Conservation (phyloP, 2,797 vertebrate species). For the Alauda arvensis region DNA sequence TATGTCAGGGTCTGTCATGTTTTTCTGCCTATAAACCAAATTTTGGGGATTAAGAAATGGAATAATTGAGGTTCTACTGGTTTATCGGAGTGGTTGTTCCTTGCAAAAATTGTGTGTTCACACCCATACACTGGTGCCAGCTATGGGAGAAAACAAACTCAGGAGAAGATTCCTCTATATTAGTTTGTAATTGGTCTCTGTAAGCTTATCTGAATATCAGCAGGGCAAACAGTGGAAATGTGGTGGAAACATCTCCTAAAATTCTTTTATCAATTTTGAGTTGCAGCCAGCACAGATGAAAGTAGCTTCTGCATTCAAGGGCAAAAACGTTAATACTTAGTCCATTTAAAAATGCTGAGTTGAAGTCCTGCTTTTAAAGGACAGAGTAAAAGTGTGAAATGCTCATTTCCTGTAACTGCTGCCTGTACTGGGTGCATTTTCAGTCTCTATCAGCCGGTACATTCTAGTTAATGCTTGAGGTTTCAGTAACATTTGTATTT, state of each 20-base stretch:
- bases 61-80: not conserved
- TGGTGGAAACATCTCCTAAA: not conserved
- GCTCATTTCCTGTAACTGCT: constrained; percentile 72
- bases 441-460: constrained; percentile 46
- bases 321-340: not conserved
- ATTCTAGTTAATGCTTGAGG: constrained; percentile 58
- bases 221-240: not conserved
- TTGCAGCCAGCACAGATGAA: not conserved
- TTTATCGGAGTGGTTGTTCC: not conserved
- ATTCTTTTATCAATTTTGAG: not conserved
- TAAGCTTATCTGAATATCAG: not conserved
- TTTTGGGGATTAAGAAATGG: not conserved
- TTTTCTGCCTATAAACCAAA: not conserved
- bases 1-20: not conserved
- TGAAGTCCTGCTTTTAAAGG: constrained; percentile 51
- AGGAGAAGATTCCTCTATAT: not conserved
- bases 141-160: not conserved
- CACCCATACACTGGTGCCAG: not conserved
- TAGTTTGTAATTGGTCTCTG: not conserved
- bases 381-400: constrained; percentile 70
- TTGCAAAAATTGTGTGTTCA: not conserved
- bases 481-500: constrained; percentile 51
- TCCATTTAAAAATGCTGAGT: not conserved
- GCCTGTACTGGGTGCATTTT: constrained; percentile 54
- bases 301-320: not conserved